Evolutionary conservation across 1,140 invertebrate species (phyloP).

Genomic region (Drosophila novamexicana): DNA sequence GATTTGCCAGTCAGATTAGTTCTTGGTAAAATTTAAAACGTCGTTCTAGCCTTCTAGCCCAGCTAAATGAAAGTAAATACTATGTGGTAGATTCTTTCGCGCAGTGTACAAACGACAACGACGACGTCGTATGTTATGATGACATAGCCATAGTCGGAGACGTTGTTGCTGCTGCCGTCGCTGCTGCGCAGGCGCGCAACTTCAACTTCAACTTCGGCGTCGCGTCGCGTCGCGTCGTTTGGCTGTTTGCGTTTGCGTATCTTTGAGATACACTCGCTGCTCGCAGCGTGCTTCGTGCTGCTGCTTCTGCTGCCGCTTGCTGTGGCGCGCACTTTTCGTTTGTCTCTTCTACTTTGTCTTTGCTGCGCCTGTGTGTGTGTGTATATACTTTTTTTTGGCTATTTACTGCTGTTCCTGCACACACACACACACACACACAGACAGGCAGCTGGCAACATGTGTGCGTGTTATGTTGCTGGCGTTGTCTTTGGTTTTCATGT

Average conservation of each 20-base stretch:
- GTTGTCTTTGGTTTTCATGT: constrained; percentile 23
- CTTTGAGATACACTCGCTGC: constrained; percentile 45
- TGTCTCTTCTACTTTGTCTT: constrained; percentile 47
- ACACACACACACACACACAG: constrained; percentile 19
- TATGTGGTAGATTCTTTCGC: neutral
- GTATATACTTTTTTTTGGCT: constrained; percentile 39
- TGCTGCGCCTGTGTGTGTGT: constrained; percentile 13
- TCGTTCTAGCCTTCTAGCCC: too few species aligned
- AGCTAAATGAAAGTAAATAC: too few species aligned
- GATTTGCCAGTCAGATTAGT: too few species aligned
- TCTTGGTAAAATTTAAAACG: too few species aligned
- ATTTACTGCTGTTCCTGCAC: constrained; percentile 55
- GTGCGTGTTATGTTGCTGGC: constrained; percentile 57
- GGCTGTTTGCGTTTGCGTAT: constrained; percentile 54
- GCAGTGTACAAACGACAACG: constrained; percentile 28
- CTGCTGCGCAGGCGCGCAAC: constrained; percentile 54
- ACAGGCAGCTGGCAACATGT: constrained; percentile 48
- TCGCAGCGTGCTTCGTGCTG: constrained; percentile 12
- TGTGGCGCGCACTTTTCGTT: constrained; percentile 46
- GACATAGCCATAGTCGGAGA: constrained; percentile 62
- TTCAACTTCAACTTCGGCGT: constrained; percentile 24
- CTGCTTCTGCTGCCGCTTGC: constrained; percentile 35
- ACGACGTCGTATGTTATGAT: constrained; percentile 61
- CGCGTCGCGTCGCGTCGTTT: constrained; percentile 1
- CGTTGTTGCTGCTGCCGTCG: constrained; percentile 27